A percentile compares a stretch with the other conserved stretches of the same genome.
Evolutionary conservation across 2,888 invertebrate genomes (phyloP).

Genomic region (Iselma pallidipennis): DNA sequence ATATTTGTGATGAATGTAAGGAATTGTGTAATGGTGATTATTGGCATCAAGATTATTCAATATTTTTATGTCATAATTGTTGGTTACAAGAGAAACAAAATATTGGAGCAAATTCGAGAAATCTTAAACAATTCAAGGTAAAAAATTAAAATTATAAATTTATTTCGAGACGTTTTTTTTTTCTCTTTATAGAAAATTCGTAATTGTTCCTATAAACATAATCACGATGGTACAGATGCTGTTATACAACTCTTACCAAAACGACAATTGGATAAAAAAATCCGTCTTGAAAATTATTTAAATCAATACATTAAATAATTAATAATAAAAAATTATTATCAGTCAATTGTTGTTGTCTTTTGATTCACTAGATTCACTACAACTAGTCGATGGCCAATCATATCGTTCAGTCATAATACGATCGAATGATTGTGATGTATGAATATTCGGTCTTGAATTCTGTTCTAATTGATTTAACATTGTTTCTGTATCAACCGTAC

Average conservation of each 20-base stretch:
- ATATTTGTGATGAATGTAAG: slow-evolving; percentile 55
- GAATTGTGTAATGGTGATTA: slow-evolving; percentile 56
- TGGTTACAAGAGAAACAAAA: slow-evolving; percentile 52
- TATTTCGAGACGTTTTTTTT: neutral
- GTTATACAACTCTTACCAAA: slow-evolving; percentile 42
- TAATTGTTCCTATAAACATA: slow-evolving; percentile 52
- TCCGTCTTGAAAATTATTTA: slow-evolving; percentile 52
- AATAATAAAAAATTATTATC: neutral
- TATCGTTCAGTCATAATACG: slow-evolving; percentile 16
- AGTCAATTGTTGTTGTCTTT: slow-evolving; percentile 2
- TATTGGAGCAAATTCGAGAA: slow-evolving; percentile 37
- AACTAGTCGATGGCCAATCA: slow-evolving; percentile 2
- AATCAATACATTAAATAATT: slow-evolving; percentile 29
- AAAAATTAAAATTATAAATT: neutral
- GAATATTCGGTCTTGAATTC: slow-evolving; percentile 39
- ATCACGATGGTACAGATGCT: slow-evolving; percentile 52
- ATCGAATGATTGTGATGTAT: slow-evolving; percentile 30
- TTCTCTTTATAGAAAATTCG: slow-evolving; percentile 54
- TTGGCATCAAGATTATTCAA: slow-evolving; percentile 53
- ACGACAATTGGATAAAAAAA: slow-evolving; percentile 43
- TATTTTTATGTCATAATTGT: slow-evolving; percentile 56
- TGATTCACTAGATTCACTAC: neutral
- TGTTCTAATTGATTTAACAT: slow-evolving; percentile 38
- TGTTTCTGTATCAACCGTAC: slow-evolving; percentile 33
- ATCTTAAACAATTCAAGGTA: slow-evolving; percentile 46